A percentile compares a stretch with the other conserved stretches of the same genome.
Conservation (phyloP, 1,140 invertebrate species). For the Doryteuthis pealeii region DNA sequence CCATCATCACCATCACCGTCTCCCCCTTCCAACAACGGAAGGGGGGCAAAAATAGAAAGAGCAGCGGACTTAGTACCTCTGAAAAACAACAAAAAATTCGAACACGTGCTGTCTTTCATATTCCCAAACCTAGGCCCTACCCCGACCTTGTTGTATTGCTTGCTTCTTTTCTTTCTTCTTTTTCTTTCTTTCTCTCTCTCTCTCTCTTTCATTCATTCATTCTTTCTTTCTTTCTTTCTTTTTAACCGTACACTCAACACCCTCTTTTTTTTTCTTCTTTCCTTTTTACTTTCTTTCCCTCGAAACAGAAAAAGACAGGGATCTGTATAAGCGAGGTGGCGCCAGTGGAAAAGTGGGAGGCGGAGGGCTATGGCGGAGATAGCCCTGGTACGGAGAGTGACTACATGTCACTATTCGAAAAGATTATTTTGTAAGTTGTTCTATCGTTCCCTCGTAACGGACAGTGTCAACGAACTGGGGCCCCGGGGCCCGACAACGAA, state of each 20-base stretch:
- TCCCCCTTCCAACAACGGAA: neutral
- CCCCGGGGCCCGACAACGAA: neutral
- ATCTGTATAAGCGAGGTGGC: neutral
- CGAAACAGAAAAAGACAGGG: neutral
- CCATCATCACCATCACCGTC: neutral
- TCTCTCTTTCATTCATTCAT: neutral
- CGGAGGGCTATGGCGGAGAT: neutral
- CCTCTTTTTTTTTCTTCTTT: neutral
- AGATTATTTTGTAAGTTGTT: neutral
- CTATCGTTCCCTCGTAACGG: neutral
- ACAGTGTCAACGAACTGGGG: neutral
- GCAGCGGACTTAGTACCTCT: neutral
- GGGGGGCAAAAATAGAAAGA: neutral
- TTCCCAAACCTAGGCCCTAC: neutral
- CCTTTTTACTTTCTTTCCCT: neutral
- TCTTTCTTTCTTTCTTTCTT: neutral
- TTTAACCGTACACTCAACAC: neutral
- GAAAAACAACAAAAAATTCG: neutral
- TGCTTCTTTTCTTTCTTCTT: neutral
- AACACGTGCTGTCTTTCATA: neutral
- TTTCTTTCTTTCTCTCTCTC: neutral
- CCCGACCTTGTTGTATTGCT: neutral
- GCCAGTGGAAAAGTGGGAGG: neutral
- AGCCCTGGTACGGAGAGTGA: neutral
- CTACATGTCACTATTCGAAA: neutral